Percentiles rank a stretch among this genome's conserved stretches.
These are phyloP conservation scores for Drosophila teissieri DNA, from an alignment of 1,140 invertebrate genomes.

Conservation along the genomic window DNA sequence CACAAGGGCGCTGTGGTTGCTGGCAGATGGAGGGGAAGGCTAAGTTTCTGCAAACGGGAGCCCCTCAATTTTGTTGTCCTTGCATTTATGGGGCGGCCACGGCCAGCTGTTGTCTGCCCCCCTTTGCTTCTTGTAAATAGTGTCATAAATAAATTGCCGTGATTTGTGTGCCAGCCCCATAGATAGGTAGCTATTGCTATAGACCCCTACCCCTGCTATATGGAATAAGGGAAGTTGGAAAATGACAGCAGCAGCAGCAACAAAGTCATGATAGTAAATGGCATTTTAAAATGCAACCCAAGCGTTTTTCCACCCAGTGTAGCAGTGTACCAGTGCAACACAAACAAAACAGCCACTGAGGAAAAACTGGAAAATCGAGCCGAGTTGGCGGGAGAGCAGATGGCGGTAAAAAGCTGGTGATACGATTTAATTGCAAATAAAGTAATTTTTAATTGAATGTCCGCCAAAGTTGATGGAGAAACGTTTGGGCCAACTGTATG, in stretches of 20 bases:
- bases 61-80: conserved; percentile 19
- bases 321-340: not conserved
- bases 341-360: conserved; percentile 14
- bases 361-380: conserved; percentile 4
- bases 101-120: conserved; percentile 54
- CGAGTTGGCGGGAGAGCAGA: not conserved
- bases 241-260: conserved; percentile 37
- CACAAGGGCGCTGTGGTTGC: not conserved
- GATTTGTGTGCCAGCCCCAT: conserved; percentile 70
- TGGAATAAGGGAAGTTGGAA: not conserved
- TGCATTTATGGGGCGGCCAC: conserved; percentile 26
- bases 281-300: conserved; percentile 73
- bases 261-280: conserved; percentile 61
- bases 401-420: conserved; percentile 33
- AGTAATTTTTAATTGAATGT: conserved; percentile 84
- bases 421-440: conserved; percentile 84
- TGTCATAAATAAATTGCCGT: conserved; percentile 83
- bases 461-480: conserved; percentile 79
- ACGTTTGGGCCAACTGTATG: conserved; percentile 20
- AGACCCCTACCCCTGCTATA: too few relatives aligned
- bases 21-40: not conserved
- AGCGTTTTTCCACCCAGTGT: conserved; percentile 58
- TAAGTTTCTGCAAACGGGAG: not conserved
- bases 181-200: not conserved
- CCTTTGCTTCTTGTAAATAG: conserved; percentile 67